phyloP scores from a whole-genome alignment of 2,888 invertebrate genomes.

The Onchidella celtica region DNA sequence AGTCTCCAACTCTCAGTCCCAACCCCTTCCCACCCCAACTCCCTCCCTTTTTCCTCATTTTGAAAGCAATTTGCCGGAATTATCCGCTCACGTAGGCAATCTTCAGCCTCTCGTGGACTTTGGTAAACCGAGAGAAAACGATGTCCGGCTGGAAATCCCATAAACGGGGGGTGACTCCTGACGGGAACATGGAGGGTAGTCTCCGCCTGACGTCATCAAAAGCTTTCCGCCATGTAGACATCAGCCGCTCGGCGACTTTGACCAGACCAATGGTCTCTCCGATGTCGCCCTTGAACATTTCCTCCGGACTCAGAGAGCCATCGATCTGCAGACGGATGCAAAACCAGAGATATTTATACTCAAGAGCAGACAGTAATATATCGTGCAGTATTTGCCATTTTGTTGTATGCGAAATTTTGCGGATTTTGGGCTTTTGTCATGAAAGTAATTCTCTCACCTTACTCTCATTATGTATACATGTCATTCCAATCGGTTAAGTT shows the following conservation, averaged over 20 bases:
- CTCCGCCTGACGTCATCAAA: conserved; percentile 77
- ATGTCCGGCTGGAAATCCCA: conserved; percentile 80
- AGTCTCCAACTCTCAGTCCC: no score
- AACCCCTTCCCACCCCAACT: not conserved
- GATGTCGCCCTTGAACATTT: conserved; percentile 96
- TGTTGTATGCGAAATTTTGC: no score
- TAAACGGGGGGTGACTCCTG: conserved; percentile 67
- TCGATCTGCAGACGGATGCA: conserved; percentile 85
- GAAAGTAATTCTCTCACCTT: no score
- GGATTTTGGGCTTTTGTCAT: no score
- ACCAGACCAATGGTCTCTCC: conserved; percentile 94
- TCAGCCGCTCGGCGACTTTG: conserved; percentile 72
- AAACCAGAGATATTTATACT: not conserved
- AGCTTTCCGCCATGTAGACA: conserved; percentile 73
- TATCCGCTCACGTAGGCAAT: conserved; percentile 73
- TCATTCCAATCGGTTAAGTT: no score
- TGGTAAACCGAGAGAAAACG: conserved; percentile 79
- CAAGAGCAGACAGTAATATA: not conserved
- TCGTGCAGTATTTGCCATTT: not conserved
- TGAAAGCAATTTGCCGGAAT: no score
- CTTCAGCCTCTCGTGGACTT: conserved; percentile 77
- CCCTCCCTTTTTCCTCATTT: not conserved
- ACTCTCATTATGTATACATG: no score
- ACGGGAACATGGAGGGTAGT: conserved; percentile 77
- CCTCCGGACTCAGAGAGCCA: conserved; percentile 92